Evolutionary conservation across 2,888 invertebrate genomes (phyloP).

Genomic region (Diachrysia chrysitis): DNA sequence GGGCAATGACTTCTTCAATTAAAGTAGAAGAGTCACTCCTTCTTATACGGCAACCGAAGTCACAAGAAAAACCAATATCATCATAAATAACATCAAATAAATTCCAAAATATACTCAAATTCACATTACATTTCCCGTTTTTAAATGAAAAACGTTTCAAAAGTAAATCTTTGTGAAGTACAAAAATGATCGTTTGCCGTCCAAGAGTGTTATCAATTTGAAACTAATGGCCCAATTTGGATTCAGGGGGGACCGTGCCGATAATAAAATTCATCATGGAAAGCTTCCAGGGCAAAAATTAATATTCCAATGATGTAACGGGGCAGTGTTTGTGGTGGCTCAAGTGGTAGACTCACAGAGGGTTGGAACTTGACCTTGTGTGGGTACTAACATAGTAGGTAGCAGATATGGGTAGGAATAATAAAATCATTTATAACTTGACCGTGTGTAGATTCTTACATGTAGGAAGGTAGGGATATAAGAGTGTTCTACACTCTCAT

Average conservation of each 20-base stretch:
- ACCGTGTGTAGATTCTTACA: no score
- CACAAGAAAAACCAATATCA: neutral
- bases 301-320: constrained; percentile 88
- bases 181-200: constrained; percentile 69
- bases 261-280: constrained; percentile 87
- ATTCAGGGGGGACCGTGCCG: constrained; percentile 81
- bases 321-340: constrained; percentile 69
- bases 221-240: constrained; percentile 86
- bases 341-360: constrained; percentile 45
- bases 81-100: constrained; percentile 23
- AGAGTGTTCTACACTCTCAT: no score
- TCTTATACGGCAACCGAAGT: neutral
- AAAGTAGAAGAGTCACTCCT: neutral
- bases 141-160: constrained; percentile 59
- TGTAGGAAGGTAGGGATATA: no score
- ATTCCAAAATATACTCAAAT: constrained; percentile 50
- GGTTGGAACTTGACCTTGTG: constrained; percentile 1
- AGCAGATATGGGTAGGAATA: no score
- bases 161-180: constrained; percentile 57
- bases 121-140: constrained; percentile 57
- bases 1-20: neutral
- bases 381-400: neutral
- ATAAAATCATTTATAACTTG: no score
- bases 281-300: constrained; percentile 86
- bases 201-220: constrained; percentile 85